phyloP scores from a whole-genome alignment of 2,113 vertebrate species.

The Rhinoptilus africanus region DNA sequence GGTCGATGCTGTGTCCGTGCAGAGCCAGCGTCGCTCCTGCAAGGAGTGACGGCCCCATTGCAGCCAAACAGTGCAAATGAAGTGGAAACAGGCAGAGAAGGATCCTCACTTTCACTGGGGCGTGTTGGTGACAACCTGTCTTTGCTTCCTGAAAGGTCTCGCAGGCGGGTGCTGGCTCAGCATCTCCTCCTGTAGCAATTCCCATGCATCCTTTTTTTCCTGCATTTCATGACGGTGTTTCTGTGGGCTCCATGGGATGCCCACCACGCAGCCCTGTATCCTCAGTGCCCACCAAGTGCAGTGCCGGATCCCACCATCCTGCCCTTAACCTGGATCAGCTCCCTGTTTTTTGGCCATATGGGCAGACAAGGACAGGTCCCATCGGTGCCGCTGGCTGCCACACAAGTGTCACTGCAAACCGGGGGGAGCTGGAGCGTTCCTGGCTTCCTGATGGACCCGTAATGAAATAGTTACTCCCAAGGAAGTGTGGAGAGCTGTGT shows the following conservation, averaged over 20 bases:
- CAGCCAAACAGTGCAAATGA: not conserved
- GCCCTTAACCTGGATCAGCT: not conserved
- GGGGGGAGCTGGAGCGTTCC: not conserved
- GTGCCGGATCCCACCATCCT: not conserved
- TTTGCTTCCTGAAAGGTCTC: not conserved
- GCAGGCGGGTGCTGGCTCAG: not conserved
- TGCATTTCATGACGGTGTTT: not conserved
- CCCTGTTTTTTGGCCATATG: fast-evolving
- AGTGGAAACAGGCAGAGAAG: not conserved
- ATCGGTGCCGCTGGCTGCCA: not conserved
- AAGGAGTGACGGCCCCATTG: fast-evolving
- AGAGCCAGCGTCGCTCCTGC: not conserved
- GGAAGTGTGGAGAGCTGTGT: not conserved
- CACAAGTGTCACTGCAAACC: not conserved
- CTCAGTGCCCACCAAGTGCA: not conserved
- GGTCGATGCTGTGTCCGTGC: fast-evolving
- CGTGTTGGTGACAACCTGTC: not conserved
- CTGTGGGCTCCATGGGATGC: not conserved
- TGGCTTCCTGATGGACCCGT: not conserved
- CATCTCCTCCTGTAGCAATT: not conserved
- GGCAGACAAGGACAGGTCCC: not conserved
- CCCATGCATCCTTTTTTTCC: not conserved
- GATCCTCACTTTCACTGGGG: not conserved
- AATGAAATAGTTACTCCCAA: not conserved
- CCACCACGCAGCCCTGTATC: not conserved